These are phyloP conservation scores for Eupithecia vulgata DNA, from an alignment of 2,888 invertebrate species.

Conservation along the genomic window DNA sequence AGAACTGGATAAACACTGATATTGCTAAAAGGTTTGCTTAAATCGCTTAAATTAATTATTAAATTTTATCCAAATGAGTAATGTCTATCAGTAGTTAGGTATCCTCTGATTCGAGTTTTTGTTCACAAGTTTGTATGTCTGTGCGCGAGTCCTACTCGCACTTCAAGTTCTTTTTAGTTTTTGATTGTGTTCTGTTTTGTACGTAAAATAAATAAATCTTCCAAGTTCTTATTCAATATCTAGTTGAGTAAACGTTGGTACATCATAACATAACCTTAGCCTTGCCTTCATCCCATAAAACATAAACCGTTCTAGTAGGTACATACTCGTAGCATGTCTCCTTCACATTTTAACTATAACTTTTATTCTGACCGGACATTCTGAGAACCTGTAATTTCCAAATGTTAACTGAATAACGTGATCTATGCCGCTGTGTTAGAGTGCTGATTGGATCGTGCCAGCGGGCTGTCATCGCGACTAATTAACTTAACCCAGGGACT, in stretches of 20 bases:
- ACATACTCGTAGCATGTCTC: too few relatives aligned
- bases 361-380: neutral
- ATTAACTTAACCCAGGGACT: slow-evolving; percentile 31
- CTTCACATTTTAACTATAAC: neutral
- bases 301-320: too few relatives aligned
- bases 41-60: too few relatives aligned
- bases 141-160: too few relatives aligned
- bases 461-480: slow-evolving; percentile 30
- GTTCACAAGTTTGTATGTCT: too few relatives aligned
- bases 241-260: neutral
- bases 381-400: neutral
- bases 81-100: too few relatives aligned
- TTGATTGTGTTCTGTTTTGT: too few relatives aligned
- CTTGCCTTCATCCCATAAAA: neutral
- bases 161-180: too few relatives aligned
- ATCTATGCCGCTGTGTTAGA: slow-evolving; percentile 8
- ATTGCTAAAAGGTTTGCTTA: too few relatives aligned
- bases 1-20: neutral
- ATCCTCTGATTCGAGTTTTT: too few relatives aligned
- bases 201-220: neutral
- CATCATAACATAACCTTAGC: neutral
- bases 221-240: neutral
- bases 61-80: too few relatives aligned
- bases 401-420: neutral
- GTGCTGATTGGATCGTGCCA: slow-evolving; percentile 9